Base-by-base conservation (phyloP, 2,113 vertebrate species). In the Ophiodon elongatus region DNA sequence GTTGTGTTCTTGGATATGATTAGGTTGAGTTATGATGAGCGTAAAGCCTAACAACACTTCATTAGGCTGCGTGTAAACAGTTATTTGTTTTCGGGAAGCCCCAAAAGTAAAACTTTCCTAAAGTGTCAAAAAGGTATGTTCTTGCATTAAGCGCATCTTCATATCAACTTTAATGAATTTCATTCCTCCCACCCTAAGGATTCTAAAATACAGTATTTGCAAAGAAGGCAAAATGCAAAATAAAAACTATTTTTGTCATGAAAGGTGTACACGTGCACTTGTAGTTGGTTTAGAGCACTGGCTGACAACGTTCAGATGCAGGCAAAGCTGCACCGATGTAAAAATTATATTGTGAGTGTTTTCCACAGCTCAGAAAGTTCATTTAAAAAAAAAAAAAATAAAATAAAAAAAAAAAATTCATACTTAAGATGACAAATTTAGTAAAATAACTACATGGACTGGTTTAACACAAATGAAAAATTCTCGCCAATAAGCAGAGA, bases 131-230 rank as follows among this genome's bases (percentile, higher is more conserved):
- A n/a, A n/a, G n/a, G n/a, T n/a, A n/a, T 19, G 19, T 21, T 17
- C n/a, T 43, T 41, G 35, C 67, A 41, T 14, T 2, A 7, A 47
- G 37, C 31, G 43, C 52, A 62, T 69, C 64, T 85, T 59, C 11
- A 66, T 39, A 1, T 64, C 37, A 37, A 31, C 6, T 31, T 70
- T 6, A 31, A 65, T 25, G 4, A 60, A 29, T 60, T 17, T 6
- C 13, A 57, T 82, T 86, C 75, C 68, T 85, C 84, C 85, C 78
- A 86, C 45, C 78, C 17, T 17, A 47, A 83, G 56, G 54, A 81
- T 79, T 85, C 66, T 78, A 56, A 80, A 88, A 77, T 65, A 88
- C 79, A 88, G 82, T 81, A 80, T 75, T 33, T n/a, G 39, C 37
- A 73, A 72, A 78, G 41, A 70, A 52, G 15, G 72, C 63, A 79